phyloP scores from a whole-genome alignment of 2,797 vertebrate species.

The Benthosema pterotum region DNA sequence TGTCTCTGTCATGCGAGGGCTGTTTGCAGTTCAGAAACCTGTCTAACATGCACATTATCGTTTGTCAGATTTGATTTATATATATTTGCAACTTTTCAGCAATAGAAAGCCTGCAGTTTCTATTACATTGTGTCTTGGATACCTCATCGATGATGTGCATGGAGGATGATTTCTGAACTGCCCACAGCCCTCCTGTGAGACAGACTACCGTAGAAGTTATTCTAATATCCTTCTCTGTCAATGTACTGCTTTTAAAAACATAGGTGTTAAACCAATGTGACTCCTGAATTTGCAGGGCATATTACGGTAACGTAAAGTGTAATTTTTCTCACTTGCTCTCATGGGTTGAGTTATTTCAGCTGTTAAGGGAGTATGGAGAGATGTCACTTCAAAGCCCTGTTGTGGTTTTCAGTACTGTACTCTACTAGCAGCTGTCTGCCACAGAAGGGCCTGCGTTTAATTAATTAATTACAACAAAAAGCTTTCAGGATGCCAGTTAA shows the following conservation, averaged over 20 bases:
- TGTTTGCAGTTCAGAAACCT: too few species aligned
- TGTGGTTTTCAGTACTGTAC: constrained; percentile 41
- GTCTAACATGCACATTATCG: too few species aligned
- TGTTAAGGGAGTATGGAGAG: constrained; percentile 8
- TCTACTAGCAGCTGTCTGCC: constrained; percentile 30
- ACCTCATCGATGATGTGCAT: too few species aligned
- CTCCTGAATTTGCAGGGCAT: not conserved
- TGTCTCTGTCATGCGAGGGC: too few species aligned
- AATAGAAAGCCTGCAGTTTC: too few species aligned
- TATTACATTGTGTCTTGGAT: too few species aligned
- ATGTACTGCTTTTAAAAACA: not conserved
- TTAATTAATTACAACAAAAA: constrained; percentile 25
- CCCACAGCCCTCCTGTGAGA: too few species aligned
- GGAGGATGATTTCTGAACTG: too few species aligned
- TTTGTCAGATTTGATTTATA: too few species aligned
- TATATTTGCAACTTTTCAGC: too few species aligned
- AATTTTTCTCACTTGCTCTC: constrained; percentile 19
- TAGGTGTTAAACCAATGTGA: not conserved
- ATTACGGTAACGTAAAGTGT: not conserved
- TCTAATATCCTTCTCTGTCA: not conserved
- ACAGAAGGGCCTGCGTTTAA: constrained; percentile 1
- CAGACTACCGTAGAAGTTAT: too few species aligned
- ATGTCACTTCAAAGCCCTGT: not conserved
- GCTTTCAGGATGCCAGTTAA: constrained; percentile 21
- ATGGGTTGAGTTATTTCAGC: constrained; percentile 4